Evolutionary conservation across 1,140 invertebrate species (phyloP), one percentile per base, ranked within the genome.

Genomic region (Lanistes nyassanus): DNA sequence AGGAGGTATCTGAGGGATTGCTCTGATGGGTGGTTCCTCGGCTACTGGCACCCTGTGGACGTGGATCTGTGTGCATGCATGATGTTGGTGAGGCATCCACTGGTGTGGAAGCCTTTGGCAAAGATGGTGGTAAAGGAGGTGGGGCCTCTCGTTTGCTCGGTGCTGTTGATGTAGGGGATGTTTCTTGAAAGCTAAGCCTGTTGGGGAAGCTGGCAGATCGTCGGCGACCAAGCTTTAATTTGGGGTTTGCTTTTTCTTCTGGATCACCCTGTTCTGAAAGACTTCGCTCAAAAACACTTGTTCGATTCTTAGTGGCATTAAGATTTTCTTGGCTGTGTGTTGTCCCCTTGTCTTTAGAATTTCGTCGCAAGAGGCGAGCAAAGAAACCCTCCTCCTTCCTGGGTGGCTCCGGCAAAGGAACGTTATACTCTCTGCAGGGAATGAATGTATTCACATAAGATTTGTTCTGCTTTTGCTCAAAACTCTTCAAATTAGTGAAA

Each of bases 171-270:
- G 36, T 47, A 58, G 34, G 31, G 26, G 42, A 51, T 31, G 76
- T 74, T 53, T 81, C 80, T 51, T 81, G 80, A 64, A 77, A 87
- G 66, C 85, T 85, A n/a, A 81, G 76, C 36, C 84, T 78, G 76
- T 85, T 87, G 5, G 85, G 85, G 81, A 87, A 87, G 64, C 85
- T 87, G 11, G 85, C 85, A 36, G 85, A 87, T 56, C 85, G 65
- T 3, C 76, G 65, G 16, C 80, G 65, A 26, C 77, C 77, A 29
- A 78, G 37, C 51, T 81, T 81, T 47, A 79, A 42, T 56, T 74
- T 74, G 13, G 39, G 19, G 67, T 56, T 31, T 11, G 42, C 31
- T 62, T 79, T 77, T 36, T 75, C 71, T 21, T 76, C 79, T 34
- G 71, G 73, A n/a, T 72, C 76, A 3, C 62, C 69, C 37, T 79